Evolutionary conservation across 1,140 invertebrate genomes (phyloP).

Genomic region (Anastatus disparis): DNA sequence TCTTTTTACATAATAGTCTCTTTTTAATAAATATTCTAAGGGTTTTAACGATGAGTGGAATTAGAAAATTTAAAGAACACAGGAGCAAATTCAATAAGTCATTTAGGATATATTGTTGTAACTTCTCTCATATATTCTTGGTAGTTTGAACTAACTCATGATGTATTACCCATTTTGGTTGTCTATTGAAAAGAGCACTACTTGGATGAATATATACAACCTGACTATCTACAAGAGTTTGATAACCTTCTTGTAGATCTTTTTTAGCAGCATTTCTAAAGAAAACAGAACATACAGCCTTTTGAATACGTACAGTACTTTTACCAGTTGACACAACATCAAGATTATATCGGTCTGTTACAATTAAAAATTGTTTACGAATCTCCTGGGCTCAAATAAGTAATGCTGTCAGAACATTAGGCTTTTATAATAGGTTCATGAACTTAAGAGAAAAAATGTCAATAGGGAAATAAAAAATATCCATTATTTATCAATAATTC

Average conservation of each 20-base stretch:
- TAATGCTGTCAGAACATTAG: too few species aligned
- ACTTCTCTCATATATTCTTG: constrained; percentile 99
- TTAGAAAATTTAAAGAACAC: constrained; percentile 99
- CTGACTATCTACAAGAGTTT: constrained; percentile 97
- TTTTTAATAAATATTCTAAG: too few species aligned
- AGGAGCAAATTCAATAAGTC: constrained; percentile 98
- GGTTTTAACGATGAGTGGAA: constrained; percentile 97
- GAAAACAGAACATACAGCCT: constrained; percentile 98
- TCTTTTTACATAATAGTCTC: too few species aligned
- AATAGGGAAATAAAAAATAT: too few species aligned
- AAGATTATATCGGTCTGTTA: constrained; percentile 98
- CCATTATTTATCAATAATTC: too few species aligned
- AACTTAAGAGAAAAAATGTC: too few species aligned
- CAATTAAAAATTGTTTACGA: constrained; percentile 95
- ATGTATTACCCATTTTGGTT: constrained; percentile 99
- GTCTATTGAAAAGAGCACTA: constrained; percentile 95
- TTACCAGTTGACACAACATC: constrained; percentile 97
- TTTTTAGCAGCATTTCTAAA: constrained; percentile 99
- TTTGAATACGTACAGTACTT: constrained; percentile 95
- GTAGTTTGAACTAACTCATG: constrained; percentile 99
- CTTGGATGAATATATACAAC: constrained; percentile 99
- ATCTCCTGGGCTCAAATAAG: constrained; percentile 98
- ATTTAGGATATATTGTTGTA: constrained; percentile 98
- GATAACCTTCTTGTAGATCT: constrained; percentile 98
- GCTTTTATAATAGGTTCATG: too few species aligned